Evolutionary conservation across 2,888 invertebrate species (phyloP).

Genomic region (Cerceris ruficornis): DNA sequence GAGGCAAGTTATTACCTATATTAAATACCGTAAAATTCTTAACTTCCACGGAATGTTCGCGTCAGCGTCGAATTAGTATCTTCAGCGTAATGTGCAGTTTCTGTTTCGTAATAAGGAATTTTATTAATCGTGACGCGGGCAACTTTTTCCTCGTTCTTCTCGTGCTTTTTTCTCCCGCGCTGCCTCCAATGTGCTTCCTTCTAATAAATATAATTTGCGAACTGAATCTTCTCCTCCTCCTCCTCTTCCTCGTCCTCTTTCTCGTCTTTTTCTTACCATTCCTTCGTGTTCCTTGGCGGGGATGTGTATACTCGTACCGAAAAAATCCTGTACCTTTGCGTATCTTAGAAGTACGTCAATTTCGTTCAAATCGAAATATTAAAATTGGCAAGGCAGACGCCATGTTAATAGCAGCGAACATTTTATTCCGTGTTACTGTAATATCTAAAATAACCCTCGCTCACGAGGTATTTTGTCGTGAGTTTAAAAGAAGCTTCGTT

Average conservation of each 20-base stretch:
- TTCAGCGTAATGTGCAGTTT: conserved; percentile 20
- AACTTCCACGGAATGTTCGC: conserved; percentile 45
- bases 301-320: not conserved
- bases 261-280: not conserved
- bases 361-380: not conserved
- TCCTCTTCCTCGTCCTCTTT: not conserved
- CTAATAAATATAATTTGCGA: conserved; percentile 1
- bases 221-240: not conserved
- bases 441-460: no score
- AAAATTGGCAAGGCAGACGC: no score
- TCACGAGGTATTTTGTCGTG: no score
- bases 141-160: conserved; percentile 5
- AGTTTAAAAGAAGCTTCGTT: no score
- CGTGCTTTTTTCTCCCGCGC: not conserved
- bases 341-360: not conserved
- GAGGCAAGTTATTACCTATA: conserved; percentile 55
- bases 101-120: conserved; percentile 40
- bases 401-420: no score
- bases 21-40: conserved; percentile 66
- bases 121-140: conserved; percentile 44
- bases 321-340: not conserved
- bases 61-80: conserved; percentile 49
- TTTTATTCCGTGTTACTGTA: no score
- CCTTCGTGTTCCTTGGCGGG: not conserved
- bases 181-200: not conserved